Evolutionary conservation across 2,797 vertebrate genomes (phyloP), one percentile per base, ranked within the genome.

Genomic region (Intellagama lesueurii): DNA sequence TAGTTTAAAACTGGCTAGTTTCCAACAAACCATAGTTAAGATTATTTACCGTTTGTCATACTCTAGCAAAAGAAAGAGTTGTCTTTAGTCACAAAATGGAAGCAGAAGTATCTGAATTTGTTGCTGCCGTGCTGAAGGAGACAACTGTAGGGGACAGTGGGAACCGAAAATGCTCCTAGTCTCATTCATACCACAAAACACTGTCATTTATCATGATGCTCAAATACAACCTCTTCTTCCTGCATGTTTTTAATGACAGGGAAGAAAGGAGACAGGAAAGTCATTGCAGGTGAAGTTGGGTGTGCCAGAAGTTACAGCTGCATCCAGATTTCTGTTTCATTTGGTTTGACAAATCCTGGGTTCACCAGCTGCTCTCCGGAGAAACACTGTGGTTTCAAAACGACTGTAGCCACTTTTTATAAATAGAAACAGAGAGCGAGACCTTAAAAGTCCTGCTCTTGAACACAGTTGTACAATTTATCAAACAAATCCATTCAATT

Each of bases 301-400:
- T 77, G 40, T 8, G 3, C 73, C 80, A 90, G 88, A 26, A 88
- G 75, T 60, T 88, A 1, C 80, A 35, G 56, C 47, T 49, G 66
- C 85, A 81, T 76, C 60, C 88, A 90, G 70, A 73, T 89, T 93
- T 85, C 86, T 82, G 87, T 91, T 87, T 68, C 79, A 90, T 85
- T 86, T 92, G 78, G 49, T 85, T 94, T 90, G 81, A 91, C 86
- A 90, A 70, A 89, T 56, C 24, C 77, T 70, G 40, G 85, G 89
- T 85, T 56, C 85, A 91, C 90, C 90, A 83, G 90, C 90, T 94
- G 92, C 49, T 94, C 89, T 90, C 68, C 83, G 81, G 79, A 89
- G 64, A 95, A 90, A 72, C 66, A 8, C 49, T 91, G 92, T 79
- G 88, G 92, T 94, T 94, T 95, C 2, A 0, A 81, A 93, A 91